Evolutionary conservation across 2,888 invertebrate species (phyloP).

Genomic region (Drosophila antonietae): DNA sequence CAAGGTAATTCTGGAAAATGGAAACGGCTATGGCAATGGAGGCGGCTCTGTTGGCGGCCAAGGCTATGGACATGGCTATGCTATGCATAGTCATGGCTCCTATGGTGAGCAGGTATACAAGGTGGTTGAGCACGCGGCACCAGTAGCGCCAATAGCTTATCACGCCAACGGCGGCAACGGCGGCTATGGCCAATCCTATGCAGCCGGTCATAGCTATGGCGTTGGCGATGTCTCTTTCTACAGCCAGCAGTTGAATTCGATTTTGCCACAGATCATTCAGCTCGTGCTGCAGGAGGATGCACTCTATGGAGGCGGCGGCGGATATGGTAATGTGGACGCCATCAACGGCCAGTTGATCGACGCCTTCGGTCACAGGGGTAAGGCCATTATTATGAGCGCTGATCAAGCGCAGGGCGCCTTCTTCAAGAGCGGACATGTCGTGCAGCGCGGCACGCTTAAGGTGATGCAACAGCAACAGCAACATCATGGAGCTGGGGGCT

Average conservation of each 20-base stretch:
- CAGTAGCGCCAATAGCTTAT: conserved; percentile 53
- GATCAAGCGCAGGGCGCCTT: conserved; percentile 65
- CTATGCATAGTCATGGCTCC: conserved; percentile 34
- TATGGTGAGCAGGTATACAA: conserved; percentile 66
- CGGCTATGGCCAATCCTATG: conserved; percentile 56
- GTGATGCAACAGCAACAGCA: conserved; percentile 66
- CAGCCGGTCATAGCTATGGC: conserved; percentile 57
- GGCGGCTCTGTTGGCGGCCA: conserved; percentile 33
- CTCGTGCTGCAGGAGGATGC: conserved; percentile 71
- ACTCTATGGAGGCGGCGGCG: conserved; percentile 41
- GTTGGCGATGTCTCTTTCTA: conserved; percentile 29
- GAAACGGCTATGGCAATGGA: conserved; percentile 33
- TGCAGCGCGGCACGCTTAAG: conserved; percentile 75
- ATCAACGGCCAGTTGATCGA: conserved; percentile 70
- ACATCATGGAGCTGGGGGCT: conserved; percentile 20
- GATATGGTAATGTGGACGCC: conserved; percentile 46
- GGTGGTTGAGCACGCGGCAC: conserved; percentile 64
- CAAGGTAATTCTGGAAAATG: conserved; percentile 66
- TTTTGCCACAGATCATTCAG: conserved; percentile 80
- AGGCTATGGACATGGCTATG: conserved; percentile 36
- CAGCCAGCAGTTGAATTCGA: conserved; percentile 58
- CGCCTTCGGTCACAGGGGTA: conserved; percentile 69
- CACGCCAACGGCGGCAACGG: conserved; percentile 37
- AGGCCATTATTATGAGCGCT: conserved; percentile 64
- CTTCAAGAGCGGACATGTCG: conserved; percentile 76